Conservation (phyloP, 2,888 invertebrate genomes). For the Eupeodes latifasciatus region DNA sequence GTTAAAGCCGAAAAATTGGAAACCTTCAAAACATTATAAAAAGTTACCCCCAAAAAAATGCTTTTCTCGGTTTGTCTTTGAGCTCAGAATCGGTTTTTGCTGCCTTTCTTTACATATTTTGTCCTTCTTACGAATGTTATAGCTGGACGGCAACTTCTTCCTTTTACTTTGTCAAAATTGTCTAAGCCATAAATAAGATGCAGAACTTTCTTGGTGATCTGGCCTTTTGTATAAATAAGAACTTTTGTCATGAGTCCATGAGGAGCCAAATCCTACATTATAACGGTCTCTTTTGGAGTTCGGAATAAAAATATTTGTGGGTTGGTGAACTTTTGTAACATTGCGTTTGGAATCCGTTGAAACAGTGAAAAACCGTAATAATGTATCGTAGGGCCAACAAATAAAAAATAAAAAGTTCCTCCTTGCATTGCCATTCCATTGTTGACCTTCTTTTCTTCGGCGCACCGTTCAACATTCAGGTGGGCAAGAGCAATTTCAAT, state of each 20-base stretch:
- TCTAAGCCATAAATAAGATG: conserved; percentile 74
- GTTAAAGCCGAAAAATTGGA: conserved; percentile 12
- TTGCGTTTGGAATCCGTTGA: conserved; percentile 40
- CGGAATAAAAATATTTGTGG: conserved; percentile 31
- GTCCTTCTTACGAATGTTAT: background rate
- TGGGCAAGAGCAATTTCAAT: conserved; percentile 42
- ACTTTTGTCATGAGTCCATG: conserved; percentile 27
- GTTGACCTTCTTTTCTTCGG: conserved; percentile 54
- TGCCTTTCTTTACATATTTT: conserved; percentile 7
- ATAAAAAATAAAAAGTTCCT: conserved; percentile 14
- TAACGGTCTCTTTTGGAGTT: conserved; percentile 59
- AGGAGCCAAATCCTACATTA: conserved; percentile 2
- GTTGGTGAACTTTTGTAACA: conserved; percentile 55
- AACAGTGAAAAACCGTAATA: conserved; percentile 10
- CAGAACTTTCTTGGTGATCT: conserved; percentile 58
- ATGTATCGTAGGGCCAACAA: conserved; percentile 7
- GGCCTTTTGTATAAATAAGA: conserved; percentile 33
- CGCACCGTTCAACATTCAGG: background rate
- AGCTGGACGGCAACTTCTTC: conserved; percentile 28
- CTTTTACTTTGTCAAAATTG: conserved; percentile 54
- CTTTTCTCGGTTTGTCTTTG: conserved; percentile 38
- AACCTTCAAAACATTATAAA: conserved; percentile 62
- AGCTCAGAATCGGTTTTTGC: conserved; percentile 42
- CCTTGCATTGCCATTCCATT: background rate
- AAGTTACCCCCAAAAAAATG: conserved; percentile 42